Base-by-base conservation (phyloP, 2,113 vertebrate species). In the Nanorana parkeri region DNA sequence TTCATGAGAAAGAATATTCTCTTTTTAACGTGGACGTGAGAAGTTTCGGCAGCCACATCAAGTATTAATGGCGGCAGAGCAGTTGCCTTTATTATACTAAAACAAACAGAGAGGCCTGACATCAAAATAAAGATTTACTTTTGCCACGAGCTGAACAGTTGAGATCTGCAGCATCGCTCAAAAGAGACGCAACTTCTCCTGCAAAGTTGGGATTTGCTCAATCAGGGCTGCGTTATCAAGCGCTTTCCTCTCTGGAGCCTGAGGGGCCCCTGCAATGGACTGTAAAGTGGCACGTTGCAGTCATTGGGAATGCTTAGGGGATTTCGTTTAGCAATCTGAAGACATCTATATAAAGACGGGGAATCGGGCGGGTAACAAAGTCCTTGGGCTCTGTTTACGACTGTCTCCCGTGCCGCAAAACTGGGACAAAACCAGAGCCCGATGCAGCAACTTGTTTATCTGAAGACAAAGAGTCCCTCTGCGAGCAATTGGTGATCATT, bases 261-360 rank as follows among this genome's bases (percentile, higher is more conserved):
- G 64, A 68, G 63, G 80, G 71, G 71, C 71, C 61, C 72, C 36
- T 6, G 47, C 19, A 20, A 26, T 47, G 63, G 69, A 54, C 21
- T 20, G 60, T 17, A 51, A 56, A 21, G 16, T 32, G 63, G 51
- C 71, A 54, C 71, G 56, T n/a, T 26, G 80, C 80, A 75, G 80
- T 82, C 55, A 69, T 15, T 80, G 28, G 21, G 47, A 58, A 36
- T 26, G 52, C 80, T 75, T 66, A 17, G 63, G 80, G 80, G 80
- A 74, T 66, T 81, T 81, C 80, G 74, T 36, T 73, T 72, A 41
- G 24, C n/a, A 55, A 81, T 29, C 69, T 19, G 29, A 65, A 74
- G 71, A 82, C 80, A 32, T 82, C 80, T 82, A 75, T 82, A 82
- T 82, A 82, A 75, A 82, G 80, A 81, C 29, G 10, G 28, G n/a